Base-by-base conservation (phyloP, 2,797 vertebrate genomes). In the Myotis myotis region DNA sequence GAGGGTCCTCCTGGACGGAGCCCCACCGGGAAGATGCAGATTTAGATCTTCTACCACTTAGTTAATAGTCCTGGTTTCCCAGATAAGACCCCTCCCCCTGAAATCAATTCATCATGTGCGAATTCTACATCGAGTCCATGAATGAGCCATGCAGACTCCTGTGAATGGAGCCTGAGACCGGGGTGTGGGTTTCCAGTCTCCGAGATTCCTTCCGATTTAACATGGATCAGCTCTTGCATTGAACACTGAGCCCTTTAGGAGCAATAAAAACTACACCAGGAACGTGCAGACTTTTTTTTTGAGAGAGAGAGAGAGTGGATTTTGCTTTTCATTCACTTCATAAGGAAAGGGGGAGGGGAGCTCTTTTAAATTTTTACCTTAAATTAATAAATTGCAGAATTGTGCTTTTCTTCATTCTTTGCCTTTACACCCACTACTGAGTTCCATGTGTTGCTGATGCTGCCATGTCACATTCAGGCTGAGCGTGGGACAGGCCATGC, bases 201-300 rank as follows among this genome's bases (percentile, higher is more conserved):
- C 47, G 90, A 16, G 84, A 96, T 97, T 97, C 97, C 97, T 97
- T 96, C 97, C 96, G 89, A 87, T 96, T 97, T 96, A 97, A 96
- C 96, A 88, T 95, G 96, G 94, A 94, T 95, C 97, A 97, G 97
- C 97, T 96, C 97, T 96, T 97, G 97, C 96, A 94, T 97, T 94
- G 91, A 97, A 87, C 92, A 95, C 96, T 93, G 85, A 96, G 97
- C 97, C 97, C 97, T 98, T 96, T 94, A 97, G 98, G 97, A 98
- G 98, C 98, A 98, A 98, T 98, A 98, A 98, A 98, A 98, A 97
- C 95, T 97, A 93, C 97, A 96, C 97, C 89, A 89, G 95, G 94
- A 97, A 81, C 71, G 95, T 96, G 89, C 41, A 60, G 91, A 91
- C 33, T 97, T 97, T 97, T 76, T 93, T 98, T 97, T 78, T 96